These are phyloP conservation scores for Chymomyza fuscimana DNA, from an alignment of 2,888 invertebrate genomes.

Conservation along the genomic window DNA sequence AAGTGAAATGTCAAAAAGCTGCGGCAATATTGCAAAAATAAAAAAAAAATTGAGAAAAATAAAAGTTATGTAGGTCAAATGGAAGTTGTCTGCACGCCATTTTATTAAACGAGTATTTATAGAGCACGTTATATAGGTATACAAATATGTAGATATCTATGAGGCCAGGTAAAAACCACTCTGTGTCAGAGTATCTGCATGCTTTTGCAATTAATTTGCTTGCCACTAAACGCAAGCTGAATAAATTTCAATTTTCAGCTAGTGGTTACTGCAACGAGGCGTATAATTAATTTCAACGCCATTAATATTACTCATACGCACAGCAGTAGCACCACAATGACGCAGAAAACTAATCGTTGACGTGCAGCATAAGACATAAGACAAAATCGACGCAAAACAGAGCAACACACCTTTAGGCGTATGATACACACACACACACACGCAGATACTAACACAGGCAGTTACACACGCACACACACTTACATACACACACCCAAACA, in stretches of 20 bases:
- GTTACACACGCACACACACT: not conserved
- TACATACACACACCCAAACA: not conserved
- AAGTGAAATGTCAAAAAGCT: constrained; percentile 34
- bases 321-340: not conserved
- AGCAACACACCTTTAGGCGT: constrained; percentile 9
- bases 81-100: not conserved
- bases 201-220: constrained; percentile 5
- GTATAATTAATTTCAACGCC: constrained; percentile 65
- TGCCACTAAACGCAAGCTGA: not conserved
- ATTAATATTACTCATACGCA: constrained; percentile 57
- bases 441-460: constrained; percentile 8
- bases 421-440: constrained; percentile 9
- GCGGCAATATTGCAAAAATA: constrained; percentile 1
- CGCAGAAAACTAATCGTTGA: constrained; percentile 26
- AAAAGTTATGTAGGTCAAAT: constrained; percentile 31
- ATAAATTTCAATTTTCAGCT: constrained; percentile 25
- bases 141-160: not conserved
- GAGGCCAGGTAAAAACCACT: too few species aligned
- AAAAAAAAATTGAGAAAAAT: constrained; percentile 2
- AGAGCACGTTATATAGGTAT: not conserved
- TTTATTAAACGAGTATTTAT: constrained; percentile 1
- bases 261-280: constrained; percentile 42
- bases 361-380: not conserved
- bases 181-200: not conserved
- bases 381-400: constrained; percentile 20